Evolutionary conservation across 1,140 invertebrate genomes (phyloP).

Genomic region (Trichonephila inaurata): DNA sequence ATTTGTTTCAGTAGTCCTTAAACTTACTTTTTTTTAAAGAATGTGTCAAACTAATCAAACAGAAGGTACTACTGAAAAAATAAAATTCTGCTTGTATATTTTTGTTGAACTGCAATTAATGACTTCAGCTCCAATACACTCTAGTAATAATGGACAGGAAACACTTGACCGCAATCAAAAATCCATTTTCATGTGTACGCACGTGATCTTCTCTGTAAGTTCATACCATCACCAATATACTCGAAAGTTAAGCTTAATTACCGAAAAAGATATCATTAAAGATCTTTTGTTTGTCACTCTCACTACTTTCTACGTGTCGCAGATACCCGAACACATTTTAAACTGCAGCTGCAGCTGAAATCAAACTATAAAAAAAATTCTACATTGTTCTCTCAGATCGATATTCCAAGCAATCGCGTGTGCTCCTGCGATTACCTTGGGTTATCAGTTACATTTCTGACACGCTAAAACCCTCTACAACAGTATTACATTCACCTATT

Average conservation of each 20-base stretch:
- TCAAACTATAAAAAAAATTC: not conserved
- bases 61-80: no score
- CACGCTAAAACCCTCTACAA: constrained; percentile 24
- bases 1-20: no score
- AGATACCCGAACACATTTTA: not conserved
- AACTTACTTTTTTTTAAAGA: no score
- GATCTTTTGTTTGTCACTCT: not conserved
- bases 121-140: no score
- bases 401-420: not conserved
- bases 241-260: not conserved
- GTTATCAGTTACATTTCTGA: constrained; percentile 1
- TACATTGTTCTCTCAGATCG: not conserved
- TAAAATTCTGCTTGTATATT: no score
- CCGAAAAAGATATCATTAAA: not conserved
- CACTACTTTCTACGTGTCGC: not conserved
- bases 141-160: no score
- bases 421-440: not conserved
- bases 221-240: no score
- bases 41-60: no score
- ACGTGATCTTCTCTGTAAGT: no score
- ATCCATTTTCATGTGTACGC: no score
- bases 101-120: no score
- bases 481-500: not conserved
- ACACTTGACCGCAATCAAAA: no score
- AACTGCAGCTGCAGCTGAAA: not conserved